These are phyloP conservation scores for Prunella fulvescens DNA, from an alignment of 2,113 vertebrate genomes.

Conservation along the genomic window DNA sequence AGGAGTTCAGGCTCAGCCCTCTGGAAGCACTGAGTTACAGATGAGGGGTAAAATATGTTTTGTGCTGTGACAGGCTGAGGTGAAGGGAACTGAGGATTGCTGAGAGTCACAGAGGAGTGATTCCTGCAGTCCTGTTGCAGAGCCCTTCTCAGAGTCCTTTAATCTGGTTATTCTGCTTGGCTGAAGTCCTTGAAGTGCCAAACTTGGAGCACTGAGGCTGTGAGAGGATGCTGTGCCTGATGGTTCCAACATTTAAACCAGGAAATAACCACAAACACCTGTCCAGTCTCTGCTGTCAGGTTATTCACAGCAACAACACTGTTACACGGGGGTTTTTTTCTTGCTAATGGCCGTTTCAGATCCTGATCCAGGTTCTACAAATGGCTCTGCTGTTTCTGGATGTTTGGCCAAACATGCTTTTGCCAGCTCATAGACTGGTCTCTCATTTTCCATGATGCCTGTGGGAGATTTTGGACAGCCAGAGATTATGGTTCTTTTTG, in stretches of 20 bases:
- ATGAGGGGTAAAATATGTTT: background rate
- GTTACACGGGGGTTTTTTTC: background rate
- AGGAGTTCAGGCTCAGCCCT: background rate
- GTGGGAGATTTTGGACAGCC: background rate
- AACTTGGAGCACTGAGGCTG: background rate
- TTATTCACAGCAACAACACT: background rate
- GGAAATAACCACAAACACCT: background rate
- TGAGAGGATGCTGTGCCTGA: background rate
- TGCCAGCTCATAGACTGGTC: background rate
- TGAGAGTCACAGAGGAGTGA: background rate
- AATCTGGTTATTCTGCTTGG: background rate
- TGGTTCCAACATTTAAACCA: background rate
- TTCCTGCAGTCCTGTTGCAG: background rate
- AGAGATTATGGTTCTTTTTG: background rate
- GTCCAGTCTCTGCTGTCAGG: background rate
- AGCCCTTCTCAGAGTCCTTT: background rate
- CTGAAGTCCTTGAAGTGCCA: background rate
- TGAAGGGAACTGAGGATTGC: background rate
- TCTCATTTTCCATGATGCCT: background rate
- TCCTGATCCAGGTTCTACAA: background rate
- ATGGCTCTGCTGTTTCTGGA: background rate
- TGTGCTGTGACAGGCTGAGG: background rate
- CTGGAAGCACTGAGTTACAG: accelerated
- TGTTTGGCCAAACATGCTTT: background rate
- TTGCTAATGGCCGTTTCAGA: background rate